These are phyloP conservation scores for Rhyacichthys aspro DNA, from an alignment of 2,797 vertebrate species.

Conservation along the genomic window DNA sequence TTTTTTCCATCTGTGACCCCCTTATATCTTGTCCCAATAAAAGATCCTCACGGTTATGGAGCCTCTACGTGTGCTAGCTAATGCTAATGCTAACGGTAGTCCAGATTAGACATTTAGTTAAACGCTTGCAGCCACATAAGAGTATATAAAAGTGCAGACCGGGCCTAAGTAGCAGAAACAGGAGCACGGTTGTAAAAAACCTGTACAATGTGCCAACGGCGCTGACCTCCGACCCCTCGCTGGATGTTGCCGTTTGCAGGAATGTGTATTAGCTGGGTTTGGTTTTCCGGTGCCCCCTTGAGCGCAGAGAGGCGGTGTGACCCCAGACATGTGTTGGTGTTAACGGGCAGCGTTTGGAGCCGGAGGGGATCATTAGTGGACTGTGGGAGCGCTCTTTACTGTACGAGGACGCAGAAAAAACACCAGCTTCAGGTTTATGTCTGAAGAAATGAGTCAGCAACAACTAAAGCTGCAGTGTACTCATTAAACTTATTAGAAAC, in stretches of 20 bases:
- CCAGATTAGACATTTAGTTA: constrained; percentile 44
- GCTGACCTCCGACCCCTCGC: constrained; percentile 64
- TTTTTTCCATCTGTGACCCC: no score
- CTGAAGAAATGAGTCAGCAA: no score
- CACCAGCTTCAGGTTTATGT: not conserved
- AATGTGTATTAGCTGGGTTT: constrained; percentile 72
- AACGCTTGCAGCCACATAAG: not conserved
- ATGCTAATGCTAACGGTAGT: no score
- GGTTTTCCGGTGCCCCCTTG: constrained; percentile 69
- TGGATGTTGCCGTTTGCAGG: constrained; percentile 66
- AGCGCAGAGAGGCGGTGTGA: constrained; percentile 52
- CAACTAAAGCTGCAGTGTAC: no score
- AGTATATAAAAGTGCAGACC: no score
- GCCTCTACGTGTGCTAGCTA: no score
- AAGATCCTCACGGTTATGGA: no score
- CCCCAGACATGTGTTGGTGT: constrained; percentile 76
- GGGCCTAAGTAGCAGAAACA: constrained; percentile 2
- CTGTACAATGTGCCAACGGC: constrained; percentile 72
- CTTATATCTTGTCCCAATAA: no score
- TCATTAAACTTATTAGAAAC: no score
- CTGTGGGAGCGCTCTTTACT: constrained; percentile 70
- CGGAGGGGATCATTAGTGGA: constrained; percentile 74
- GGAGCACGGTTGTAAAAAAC: constrained; percentile 61
- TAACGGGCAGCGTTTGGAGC: constrained; percentile 74
- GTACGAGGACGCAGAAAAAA: constrained; percentile 43